Conservation (phyloP, 1,140 invertebrate species). For the Mylabris phalerata region DNA sequence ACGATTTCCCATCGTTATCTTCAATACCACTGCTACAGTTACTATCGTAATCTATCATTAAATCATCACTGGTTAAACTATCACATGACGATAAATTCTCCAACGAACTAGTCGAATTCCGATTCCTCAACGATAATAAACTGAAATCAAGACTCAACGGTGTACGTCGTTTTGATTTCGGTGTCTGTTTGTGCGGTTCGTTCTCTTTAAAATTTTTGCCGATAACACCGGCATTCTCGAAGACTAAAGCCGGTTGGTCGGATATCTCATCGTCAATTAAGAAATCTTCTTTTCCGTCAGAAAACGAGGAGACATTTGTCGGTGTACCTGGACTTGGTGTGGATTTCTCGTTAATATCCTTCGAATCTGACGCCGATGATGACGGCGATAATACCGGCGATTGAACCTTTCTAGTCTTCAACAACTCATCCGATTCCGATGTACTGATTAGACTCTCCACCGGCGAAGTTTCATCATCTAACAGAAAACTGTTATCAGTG, state of each 20-base stretch:
- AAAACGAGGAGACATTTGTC: constrained; percentile 67
- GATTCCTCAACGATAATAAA: constrained; percentile 36
- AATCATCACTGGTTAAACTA: constrained; percentile 72
- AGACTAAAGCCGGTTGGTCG: constrained; percentile 78
- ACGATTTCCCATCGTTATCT: constrained; percentile 50
- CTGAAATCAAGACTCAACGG: constrained; percentile 32
- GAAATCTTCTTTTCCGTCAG: constrained; percentile 62
- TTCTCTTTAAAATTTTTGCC: constrained; percentile 32
- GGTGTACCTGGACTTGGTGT: constrained; percentile 59
- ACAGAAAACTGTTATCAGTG: constrained; percentile 54
- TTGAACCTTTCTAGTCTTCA: constrained; percentile 41
- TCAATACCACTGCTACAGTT: constrained; percentile 62
- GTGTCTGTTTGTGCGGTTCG: constrained; percentile 24
- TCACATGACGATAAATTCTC: constrained; percentile 71
- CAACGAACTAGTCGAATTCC: constrained; percentile 38
- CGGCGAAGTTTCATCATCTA: constrained; percentile 73
- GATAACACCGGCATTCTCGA: constrained; percentile 51
- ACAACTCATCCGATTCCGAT: constrained; percentile 49
- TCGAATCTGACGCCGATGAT: constrained; percentile 31
- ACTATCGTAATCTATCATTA: constrained; percentile 75
- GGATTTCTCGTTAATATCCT: constrained; percentile 38
- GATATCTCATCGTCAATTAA: constrained; percentile 86
- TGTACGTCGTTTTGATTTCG: constrained; percentile 20
- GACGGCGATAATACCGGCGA: constrained; percentile 1
- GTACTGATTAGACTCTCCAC: constrained; percentile 67